Percentiles rank a stretch among this genome's conserved stretches.
Evolutionary conservation across 2,113 vertebrate genomes (phyloP).

Genomic region (Nothoprocta perdicaria): DNA sequence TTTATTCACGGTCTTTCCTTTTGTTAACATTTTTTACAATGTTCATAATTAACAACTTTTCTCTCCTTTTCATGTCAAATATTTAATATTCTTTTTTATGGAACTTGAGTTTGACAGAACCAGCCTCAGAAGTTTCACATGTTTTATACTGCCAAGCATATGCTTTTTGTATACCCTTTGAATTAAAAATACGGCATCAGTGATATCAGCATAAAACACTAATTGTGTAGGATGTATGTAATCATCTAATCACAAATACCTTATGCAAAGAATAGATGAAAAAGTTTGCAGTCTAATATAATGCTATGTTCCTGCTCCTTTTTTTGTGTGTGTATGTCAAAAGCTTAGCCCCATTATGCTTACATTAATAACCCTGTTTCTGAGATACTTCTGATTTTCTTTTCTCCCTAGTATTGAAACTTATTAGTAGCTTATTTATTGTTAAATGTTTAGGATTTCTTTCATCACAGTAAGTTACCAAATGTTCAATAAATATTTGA

Average conservation of each 20-base stretch:
- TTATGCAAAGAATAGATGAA: neutral
- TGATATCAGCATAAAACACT: neutral
- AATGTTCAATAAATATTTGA: slow-evolving; percentile 49
- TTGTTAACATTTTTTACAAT: neutral
- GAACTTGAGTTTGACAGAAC: neutral
- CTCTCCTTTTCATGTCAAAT: neutral
- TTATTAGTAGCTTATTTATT: neutral
- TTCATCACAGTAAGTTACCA: neutral
- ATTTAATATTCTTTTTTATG: neutral
- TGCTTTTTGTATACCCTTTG: neutral
- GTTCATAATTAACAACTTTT: neutral
- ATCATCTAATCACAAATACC: neutral
- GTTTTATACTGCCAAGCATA: neutral
- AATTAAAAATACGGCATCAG: neutral
- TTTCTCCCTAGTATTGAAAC: neutral
- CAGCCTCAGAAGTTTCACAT: neutral
- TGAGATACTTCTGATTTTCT: neutral
- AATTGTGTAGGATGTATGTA: neutral
- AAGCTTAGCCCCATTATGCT: neutral
- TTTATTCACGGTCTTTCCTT: neutral
- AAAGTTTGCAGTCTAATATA: neutral
- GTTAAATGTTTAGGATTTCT: neutral
- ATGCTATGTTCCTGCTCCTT: neutral
- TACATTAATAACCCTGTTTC: neutral
- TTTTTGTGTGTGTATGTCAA: neutral